Evolutionary conservation across 2,113 vertebrate species (phyloP), one percentile per base, ranked within the genome.

Genomic region (Tetraodon nigroviridis): DNA sequence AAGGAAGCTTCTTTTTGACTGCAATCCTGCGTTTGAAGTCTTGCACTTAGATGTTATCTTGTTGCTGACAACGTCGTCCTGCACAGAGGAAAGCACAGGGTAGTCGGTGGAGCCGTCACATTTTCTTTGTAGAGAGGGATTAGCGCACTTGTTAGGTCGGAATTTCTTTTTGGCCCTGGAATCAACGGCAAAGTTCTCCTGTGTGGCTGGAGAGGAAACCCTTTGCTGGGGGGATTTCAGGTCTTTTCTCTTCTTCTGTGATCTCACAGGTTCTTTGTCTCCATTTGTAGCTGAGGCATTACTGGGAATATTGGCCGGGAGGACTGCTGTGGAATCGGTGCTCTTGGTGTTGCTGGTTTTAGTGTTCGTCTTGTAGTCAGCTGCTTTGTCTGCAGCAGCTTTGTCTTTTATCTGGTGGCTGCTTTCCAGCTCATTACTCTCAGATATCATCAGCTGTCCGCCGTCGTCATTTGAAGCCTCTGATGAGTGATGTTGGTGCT

Each of bases 171-270:
- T 90, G 58, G 71, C 89, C 58, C 91, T 92, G 2, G 89, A 86
- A 0, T 92, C 90, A 13, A 89, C 78, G 7, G 88, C 88, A 16
- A 90, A 67, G 74, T 92, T 95, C 78, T 96, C 94, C 13, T 90
- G 84, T 60, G 93, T 92, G 53, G 75, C 84, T 18, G 89, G 85
- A 0, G 88, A 82, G 62, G 84, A 89, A 52, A 85, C 75, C 50
- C 86, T 90, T 45, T 87, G 87, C 57, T 87, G 75, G 21, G 80
- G 47, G 27, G 83, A 73, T 62, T 91, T 93, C 19, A 87, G 66
- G 2, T 94, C 94, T 86, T 92, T 95, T 63, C 90, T 85, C 22
- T 90, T 95, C 79, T 91, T 95, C 55, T 91, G 86, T 55, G 81
- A 88, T 51, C 65, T 88, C 37, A 64, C 37, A 0, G 56, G 64